Evolutionary conservation across 2,113 vertebrate genomes (phyloP).

Genomic region (Cyanocitta stelleri): DNA sequence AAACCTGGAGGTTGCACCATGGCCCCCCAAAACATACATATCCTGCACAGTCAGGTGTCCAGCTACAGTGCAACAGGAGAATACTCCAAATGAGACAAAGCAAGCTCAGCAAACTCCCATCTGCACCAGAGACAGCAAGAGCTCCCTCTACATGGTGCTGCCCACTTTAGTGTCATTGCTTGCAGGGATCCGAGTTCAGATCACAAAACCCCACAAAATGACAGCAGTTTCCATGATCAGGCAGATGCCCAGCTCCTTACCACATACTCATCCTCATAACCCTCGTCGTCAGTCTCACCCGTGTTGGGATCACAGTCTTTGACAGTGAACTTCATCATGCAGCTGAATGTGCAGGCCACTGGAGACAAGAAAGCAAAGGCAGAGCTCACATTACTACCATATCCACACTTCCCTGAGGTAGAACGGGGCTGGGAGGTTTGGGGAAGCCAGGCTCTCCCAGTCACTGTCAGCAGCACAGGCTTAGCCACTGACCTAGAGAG

Average conservation of each 20-base stretch:
- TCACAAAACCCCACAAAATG: background rate
- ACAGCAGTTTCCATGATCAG: background rate
- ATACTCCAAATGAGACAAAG: background rate
- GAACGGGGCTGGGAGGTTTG: background rate
- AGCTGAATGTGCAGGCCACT: constrained; percentile 83
- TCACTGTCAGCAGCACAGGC: background rate
- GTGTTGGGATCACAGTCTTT: constrained; percentile 82
- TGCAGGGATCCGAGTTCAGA: background rate
- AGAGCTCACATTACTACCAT: background rate
- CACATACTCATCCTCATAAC: constrained; percentile 83
- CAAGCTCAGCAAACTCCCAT: background rate
- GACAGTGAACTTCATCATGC: constrained; percentile 82
- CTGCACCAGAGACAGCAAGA: background rate
- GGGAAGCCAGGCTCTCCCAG: background rate
- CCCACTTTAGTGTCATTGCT: background rate
- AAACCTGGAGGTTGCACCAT: background rate
- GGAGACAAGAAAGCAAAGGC: background rate
- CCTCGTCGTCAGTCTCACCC: constrained; percentile 73
- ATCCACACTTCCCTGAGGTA: background rate
- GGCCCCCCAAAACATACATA: background rate
- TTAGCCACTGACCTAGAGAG: background rate
- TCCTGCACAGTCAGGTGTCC: background rate
- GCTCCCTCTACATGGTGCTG: fast-evolving
- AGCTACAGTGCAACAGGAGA: background rate
- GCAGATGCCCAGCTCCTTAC: constrained; percentile 57